Evolutionary conservation across 2,113 vertebrate species (phyloP).

Genomic region (Periophthalmus modestus): DNA sequence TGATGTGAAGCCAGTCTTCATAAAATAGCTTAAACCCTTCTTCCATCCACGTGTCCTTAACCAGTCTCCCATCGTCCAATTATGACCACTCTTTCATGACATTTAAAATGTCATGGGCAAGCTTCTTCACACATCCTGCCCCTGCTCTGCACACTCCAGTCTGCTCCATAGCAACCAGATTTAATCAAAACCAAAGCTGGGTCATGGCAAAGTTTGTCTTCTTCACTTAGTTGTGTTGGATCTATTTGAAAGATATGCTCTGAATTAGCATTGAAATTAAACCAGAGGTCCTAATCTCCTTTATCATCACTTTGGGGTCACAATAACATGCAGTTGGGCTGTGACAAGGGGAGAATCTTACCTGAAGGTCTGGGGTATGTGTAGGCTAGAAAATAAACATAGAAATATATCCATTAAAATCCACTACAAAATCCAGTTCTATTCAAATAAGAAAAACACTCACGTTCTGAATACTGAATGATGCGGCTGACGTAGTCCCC

Average conservation of each 20-base stretch:
- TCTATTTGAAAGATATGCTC: constrained; percentile 30
- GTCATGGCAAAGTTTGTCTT: constrained; percentile 30
- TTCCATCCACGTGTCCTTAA: constrained; percentile 5
- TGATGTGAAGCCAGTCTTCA: constrained; percentile 8
- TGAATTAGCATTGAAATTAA: constrained; percentile 44
- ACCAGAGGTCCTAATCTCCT: constrained; percentile 10
- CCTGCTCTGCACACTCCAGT: constrained; percentile 1
- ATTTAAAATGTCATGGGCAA: constrained; percentile 29
- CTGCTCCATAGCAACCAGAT: constrained; percentile 17
- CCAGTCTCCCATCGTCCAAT: constrained; percentile 8
- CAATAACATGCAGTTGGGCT: constrained; percentile 19
- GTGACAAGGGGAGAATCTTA: constrained; percentile 52
- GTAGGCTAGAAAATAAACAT: constrained; percentile 77
- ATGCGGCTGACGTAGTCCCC: constrained; percentile 85
- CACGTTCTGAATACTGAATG: constrained; percentile 95
- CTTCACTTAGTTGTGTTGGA: constrained; percentile 35
- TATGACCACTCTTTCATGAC: constrained; percentile 8
- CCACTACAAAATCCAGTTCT: neutral
- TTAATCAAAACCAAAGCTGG: constrained; percentile 18
- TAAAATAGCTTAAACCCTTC: neutral
- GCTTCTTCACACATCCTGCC: constrained; percentile 13
- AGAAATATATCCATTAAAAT: constrained; percentile 27
- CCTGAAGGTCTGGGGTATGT: constrained; percentile 80
- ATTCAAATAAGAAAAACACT: constrained; percentile 58
- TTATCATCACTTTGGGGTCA: constrained; percentile 35